Evolutionary conservation across 2,113 vertebrate genomes (phyloP).

Genomic region (Anhinga anhinga): DNA sequence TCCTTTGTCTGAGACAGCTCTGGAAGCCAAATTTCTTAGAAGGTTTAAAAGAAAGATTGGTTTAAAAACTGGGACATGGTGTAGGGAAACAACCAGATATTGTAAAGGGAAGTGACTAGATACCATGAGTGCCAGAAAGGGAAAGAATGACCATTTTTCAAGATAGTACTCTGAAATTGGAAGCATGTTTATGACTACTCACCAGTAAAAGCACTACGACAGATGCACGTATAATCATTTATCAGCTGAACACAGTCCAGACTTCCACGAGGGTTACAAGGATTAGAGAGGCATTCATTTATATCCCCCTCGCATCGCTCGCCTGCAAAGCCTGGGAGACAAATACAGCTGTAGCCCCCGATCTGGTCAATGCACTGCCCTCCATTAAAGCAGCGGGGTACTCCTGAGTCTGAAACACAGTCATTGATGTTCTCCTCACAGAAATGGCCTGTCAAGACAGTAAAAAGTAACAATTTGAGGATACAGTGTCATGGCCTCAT

Average conservation of each 20-base stretch:
- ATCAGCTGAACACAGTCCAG: conserved; percentile 88
- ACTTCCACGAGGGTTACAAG: conserved; percentile 84
- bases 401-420: conserved; percentile 74
- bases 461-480: neutral
- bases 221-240: conserved; percentile 87
- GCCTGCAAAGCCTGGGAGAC: conserved; percentile 86
- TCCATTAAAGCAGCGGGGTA: conserved; percentile 84
- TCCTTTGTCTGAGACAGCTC: neutral
- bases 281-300: conserved; percentile 89
- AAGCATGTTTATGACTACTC: neutral
- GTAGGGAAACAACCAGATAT: neutral
- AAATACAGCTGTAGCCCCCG: conserved; percentile 85
- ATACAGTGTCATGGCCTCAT: accelerated
- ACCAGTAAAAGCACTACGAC: conserved; percentile 90
- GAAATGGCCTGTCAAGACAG: conserved; percentile 72
- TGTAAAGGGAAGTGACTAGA: neutral
- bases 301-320: conserved; percentile 91
- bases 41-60: neutral
- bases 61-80: neutral
- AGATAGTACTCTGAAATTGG: neutral
- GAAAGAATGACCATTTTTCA: neutral
- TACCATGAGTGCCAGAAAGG: neutral
- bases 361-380: conserved; percentile 89
- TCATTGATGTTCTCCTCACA: conserved; percentile 89
- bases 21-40: neutral